Evolutionary conservation across 2,113 vertebrate species (phyloP), one percentile per base, ranked within the genome.

Genomic region (Pycnonotus jocosus): DNA sequence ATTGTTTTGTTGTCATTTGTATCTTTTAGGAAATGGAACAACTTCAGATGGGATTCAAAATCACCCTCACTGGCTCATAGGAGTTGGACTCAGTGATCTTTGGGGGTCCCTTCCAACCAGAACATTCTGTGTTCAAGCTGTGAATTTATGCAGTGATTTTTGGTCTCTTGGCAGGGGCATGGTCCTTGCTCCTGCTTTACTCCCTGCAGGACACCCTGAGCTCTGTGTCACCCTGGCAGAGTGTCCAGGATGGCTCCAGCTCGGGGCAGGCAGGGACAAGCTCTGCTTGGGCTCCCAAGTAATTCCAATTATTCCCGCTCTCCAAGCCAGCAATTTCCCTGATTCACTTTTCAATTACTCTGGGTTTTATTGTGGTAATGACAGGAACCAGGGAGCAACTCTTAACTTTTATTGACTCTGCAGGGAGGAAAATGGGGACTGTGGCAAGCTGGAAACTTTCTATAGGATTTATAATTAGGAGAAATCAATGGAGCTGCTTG

Each of bases 401-500:
- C 85, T 30, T 85, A 72, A 92, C 90, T 81, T 94, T 83, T 93
- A 94, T 91, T 93, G 82, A 91, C 72, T 92, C 85, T 25, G 6
- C 25, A 11, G 87, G 81, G 71, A 94, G 74, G 35, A 35, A 66
- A 84, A 76, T 40, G 3, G 40, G 28, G 74, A 70, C 66, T 71
- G 60, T 31, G 81, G 92, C 68, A 83, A 88, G 76, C 85, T 93
- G 80, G 58, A 80, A 93, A 86, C 85, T 86, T 96, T 86, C 76
- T 83, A 81, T 38, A 92, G 92, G 94, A 81, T 95, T 95, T 96
- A 21, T 80, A 96, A 97, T 96, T 83, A 95, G 90, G 45, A 66
- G 71, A 71, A 96, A 96, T 91, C 86, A 72, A 76, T 94, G 70
- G 44, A 77, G 86, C 81, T 77, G 50, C 57, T 81, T 20, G 40